These are phyloP conservation scores for Lepidostoma basale DNA, from an alignment of 1,140 invertebrate genomes.

Conservation along the genomic window DNA sequence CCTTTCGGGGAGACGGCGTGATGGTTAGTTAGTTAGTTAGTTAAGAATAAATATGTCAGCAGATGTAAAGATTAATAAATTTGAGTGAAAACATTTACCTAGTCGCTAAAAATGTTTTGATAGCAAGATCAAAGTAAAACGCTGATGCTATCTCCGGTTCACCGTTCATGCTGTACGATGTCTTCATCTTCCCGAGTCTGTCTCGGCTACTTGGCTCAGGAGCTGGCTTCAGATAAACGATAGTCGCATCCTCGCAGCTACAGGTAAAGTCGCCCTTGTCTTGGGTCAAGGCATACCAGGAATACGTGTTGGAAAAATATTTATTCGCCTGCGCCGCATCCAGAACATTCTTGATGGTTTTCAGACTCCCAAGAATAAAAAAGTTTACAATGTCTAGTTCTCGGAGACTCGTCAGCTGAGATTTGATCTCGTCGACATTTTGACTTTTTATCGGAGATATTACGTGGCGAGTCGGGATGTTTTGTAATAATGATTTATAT, in stretches of 20 bases:
- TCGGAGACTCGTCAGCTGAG: slow-evolving; percentile 72
- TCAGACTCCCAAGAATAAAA: slow-evolving; percentile 76
- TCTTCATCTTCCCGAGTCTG: slow-evolving; percentile 68
- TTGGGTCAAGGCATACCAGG: slow-evolving; percentile 66
- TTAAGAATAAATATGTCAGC: too few species aligned
- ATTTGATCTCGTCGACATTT: slow-evolving; percentile 60
- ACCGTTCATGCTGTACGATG: slow-evolving; percentile 70
- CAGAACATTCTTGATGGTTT: slow-evolving; percentile 73
- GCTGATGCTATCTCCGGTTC: slow-evolving; percentile 75
- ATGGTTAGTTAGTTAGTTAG: too few species aligned
- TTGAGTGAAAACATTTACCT: slow-evolving; percentile 66
- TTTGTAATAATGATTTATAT: slow-evolving; percentile 86
- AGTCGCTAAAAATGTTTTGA: slow-evolving; percentile 74
- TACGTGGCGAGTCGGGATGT: slow-evolving; percentile 85
- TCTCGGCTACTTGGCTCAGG: slow-evolving; percentile 66
- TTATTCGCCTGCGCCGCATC: slow-evolving; percentile 62
- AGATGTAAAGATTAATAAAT: too few species aligned
- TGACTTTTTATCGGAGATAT: slow-evolving; percentile 69
- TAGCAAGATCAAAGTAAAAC: slow-evolving; percentile 85
- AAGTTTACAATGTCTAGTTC: slow-evolving; percentile 88
- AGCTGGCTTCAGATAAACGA: slow-evolving; percentile 71
- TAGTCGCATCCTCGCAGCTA: slow-evolving; percentile 71
- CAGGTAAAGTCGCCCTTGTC: slow-evolving; percentile 72
- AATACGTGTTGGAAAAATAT: slow-evolving; percentile 60
- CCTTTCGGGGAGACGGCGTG: too few species aligned